Percentiles rank a stretch among this genome's conserved stretches.
Conservation (phyloP, 2,113 vertebrate species). For the Mola mola region DNA sequence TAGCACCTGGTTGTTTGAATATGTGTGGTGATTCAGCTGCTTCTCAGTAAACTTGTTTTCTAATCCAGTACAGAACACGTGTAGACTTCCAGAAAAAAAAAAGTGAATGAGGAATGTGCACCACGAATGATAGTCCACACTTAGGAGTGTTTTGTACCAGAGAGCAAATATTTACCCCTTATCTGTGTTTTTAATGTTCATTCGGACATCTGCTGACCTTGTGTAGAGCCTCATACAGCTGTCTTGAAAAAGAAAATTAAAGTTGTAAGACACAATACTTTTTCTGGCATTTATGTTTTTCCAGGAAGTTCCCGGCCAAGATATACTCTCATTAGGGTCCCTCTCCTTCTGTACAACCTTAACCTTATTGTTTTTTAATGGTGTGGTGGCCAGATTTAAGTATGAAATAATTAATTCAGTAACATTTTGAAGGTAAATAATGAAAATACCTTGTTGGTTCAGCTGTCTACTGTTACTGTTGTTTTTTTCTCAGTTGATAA, state of each 20-base stretch:
- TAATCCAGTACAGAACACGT: slow-evolving; percentile 34
- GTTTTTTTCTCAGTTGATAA: neutral
- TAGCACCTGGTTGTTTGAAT: too few species aligned
- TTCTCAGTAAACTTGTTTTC: slow-evolving; percentile 24
- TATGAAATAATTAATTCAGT: neutral
- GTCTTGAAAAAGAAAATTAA: too few species aligned
- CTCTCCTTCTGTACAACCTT: too few species aligned
- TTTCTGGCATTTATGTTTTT: too few species aligned
- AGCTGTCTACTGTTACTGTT: neutral
- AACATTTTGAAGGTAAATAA: neutral
- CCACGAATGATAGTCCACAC: slow-evolving; percentile 3
- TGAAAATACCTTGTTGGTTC: neutral
- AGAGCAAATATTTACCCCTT: neutral
- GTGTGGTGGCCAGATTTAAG: too few species aligned
- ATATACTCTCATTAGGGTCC: too few species aligned
- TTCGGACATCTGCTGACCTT: slow-evolving; percentile 20
- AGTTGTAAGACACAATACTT: too few species aligned
- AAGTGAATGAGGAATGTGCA: slow-evolving; percentile 51
- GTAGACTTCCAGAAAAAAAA: slow-evolving; percentile 41
- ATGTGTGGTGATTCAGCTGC: too few species aligned
- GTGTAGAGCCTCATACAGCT: neutral
- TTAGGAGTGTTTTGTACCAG: slow-evolving; percentile 23
- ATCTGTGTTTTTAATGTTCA: slow-evolving; percentile 6
- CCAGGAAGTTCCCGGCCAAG: too few species aligned
- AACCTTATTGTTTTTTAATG: too few species aligned